Percentiles rank a stretch among this genome's conserved stretches.
Conservation (phyloP, 2,113 vertebrate species). For the Takifugu flavidus region DNA sequence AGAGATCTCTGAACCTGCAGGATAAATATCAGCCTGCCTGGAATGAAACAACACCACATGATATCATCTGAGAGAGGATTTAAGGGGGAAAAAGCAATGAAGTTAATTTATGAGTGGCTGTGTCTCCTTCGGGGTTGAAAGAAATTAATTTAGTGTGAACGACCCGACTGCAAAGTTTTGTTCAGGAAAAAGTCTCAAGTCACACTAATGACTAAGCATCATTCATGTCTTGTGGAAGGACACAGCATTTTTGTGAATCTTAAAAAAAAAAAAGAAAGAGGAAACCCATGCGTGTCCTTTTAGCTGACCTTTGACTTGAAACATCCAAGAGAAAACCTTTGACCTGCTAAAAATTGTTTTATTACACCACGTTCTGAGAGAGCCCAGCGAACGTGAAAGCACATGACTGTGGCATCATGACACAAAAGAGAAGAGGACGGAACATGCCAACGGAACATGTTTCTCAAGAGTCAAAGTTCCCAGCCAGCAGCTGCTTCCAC, state of each 20-base stretch:
- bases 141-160: neutral
- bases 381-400: neutral
- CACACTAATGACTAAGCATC: slow-evolving; percentile 31
- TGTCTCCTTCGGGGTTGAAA: neutral
- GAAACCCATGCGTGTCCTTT: neutral
- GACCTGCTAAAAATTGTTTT: slow-evolving; percentile 1
- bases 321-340: neutral
- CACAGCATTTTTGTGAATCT: neutral
- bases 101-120: neutral
- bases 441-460: slow-evolving; percentile 4
- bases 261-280: neutral
- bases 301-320: neutral
- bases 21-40: slow-evolving; percentile 49
- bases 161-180: neutral
- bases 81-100: neutral
- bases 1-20: slow-evolving; percentile 43
- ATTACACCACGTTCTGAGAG: slow-evolving; percentile 2
- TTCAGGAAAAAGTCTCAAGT: neutral
- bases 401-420: slow-evolving; percentile 41
- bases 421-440: slow-evolving; percentile 2
- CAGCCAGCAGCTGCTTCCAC: slow-evolving; percentile 7
- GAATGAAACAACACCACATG: slow-evolving; percentile 27
- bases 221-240: slow-evolving; percentile 15
- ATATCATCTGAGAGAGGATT: neutral
- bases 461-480: slow-evolving; percentile 21